phyloP scores from a whole-genome alignment of 2,797 vertebrate species.

The Fratercula arctica region DNA sequence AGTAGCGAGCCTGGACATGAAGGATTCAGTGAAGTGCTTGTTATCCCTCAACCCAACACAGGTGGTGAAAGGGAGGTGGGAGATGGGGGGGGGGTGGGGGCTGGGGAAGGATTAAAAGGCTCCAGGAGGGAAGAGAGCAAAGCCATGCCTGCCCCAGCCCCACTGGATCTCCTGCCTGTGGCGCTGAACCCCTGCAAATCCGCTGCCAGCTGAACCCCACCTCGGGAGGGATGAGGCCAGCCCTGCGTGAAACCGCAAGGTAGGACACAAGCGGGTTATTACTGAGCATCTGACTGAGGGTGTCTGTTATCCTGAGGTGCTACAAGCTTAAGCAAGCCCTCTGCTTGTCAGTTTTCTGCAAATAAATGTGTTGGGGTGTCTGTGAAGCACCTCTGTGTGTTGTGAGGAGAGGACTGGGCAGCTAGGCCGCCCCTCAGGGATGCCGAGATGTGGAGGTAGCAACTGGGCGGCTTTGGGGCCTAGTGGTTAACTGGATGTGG shows the following conservation, averaged over 20 bases:
- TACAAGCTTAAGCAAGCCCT: accelerated
- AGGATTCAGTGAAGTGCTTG: not conserved
- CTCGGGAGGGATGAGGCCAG: accelerated
- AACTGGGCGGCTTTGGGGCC: not conserved
- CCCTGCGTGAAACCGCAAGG: accelerated
- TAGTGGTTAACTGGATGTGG: not conserved
- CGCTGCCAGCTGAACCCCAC: accelerated
- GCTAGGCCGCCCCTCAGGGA: not conserved
- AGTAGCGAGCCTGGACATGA: not conserved
- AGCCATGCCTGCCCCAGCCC: accelerated
- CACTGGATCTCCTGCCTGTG: accelerated
- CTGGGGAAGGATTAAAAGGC: not conserved
- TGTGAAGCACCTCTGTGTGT: not conserved
- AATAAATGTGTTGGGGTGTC: not conserved
- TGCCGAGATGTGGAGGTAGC: not conserved
- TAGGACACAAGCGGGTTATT: not conserved
- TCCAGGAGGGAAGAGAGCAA: accelerated
- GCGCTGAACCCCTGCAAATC: accelerated
- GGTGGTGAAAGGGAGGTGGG: not conserved
- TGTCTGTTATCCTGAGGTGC: not conserved
- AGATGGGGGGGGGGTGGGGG: too few species aligned
- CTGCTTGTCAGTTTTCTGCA: not conserved
- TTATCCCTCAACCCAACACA: not conserved
- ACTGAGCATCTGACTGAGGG: not conserved
- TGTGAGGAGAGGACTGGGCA: not conserved